phyloP scores from a whole-genome alignment of 2,113 vertebrate species.

The Oncorhynchus kisutch region DNA sequence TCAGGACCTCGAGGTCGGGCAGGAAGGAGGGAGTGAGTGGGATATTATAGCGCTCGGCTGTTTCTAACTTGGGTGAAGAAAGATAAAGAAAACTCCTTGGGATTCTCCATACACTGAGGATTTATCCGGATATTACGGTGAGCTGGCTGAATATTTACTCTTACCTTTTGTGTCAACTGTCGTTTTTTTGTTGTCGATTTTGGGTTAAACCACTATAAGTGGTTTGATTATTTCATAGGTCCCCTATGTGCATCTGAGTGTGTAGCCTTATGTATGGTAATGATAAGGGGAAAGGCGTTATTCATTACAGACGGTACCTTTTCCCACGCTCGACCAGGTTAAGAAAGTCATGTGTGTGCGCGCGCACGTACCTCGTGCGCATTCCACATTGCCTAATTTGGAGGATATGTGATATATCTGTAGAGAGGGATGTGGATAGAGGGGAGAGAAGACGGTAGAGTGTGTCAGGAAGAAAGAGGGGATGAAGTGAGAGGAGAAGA shows the following conservation, averaged over 20 bases:
- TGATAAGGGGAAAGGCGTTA: no score
- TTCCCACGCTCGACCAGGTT: no score
- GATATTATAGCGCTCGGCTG: slow-evolving; percentile 38
- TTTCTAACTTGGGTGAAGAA: slow-evolving; percentile 71
- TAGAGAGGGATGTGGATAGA: background rate
- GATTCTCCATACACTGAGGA: slow-evolving; percentile 69
- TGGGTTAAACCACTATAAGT: no score
- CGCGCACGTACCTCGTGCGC: no score
- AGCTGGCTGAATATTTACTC: slow-evolving; percentile 25
- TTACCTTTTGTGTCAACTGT: background rate
- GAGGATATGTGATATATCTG: no score
- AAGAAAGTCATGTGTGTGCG: no score
- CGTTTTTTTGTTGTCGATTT: no score
- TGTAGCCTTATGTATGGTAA: no score
- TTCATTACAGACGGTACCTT: no score
- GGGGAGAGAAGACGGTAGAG: slow-evolving; percentile 27
- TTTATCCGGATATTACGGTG: slow-evolving; percentile 52
- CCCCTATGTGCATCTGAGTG: no score
- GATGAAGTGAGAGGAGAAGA: slow-evolving; percentile 33
- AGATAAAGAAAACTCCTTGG: slow-evolving; percentile 69
- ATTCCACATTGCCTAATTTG: no score
- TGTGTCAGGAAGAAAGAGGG: slow-evolving; percentile 6
- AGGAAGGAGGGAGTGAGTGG: slow-evolving; percentile 28
- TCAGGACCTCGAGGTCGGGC: slow-evolving; percentile 2
- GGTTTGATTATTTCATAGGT: no score